A percentile compares a stretch with the other conserved stretches of the same genome.
These are phyloP conservation scores for Acleris cristana DNA, from an alignment of 2,888 invertebrate species.

Conservation along the genomic window DNA sequence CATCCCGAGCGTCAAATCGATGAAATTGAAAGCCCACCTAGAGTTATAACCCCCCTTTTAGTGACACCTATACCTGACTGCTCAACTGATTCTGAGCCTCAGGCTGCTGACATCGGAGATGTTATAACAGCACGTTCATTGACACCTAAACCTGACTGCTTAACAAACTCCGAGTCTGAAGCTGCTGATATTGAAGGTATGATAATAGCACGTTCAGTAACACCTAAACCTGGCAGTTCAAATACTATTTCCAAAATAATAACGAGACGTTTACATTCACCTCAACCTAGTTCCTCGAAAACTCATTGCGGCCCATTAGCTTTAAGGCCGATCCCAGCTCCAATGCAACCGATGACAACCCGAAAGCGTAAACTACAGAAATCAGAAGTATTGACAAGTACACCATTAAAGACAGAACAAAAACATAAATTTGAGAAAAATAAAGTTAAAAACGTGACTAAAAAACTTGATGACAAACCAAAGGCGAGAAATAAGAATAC, in stretches of 20 bases:
- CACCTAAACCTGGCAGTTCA: conserved; percentile 27
- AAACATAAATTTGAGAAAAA: conserved; percentile 40
- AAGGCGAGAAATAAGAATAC: too few species aligned
- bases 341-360: conserved; percentile 37
- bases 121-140: too few species aligned
- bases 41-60: too few species aligned
- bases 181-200: too few species aligned
- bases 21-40: too few species aligned
- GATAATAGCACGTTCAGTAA: neutral
- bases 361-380: conserved; percentile 41
- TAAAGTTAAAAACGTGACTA: conserved; percentile 42
- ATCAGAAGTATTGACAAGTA: conserved; percentile 42
- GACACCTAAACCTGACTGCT: too few species aligned
- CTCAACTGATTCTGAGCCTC: too few species aligned
- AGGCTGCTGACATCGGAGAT: too few species aligned
- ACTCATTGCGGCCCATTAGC: conserved; percentile 40
- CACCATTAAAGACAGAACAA: conserved; percentile 37
- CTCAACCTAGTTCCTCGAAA: conserved; percentile 37
- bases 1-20: too few species aligned
- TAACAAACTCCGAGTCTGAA: too few species aligned
- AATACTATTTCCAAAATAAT: conserved; percentile 32
- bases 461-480: too few species aligned
- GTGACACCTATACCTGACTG: too few species aligned
- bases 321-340: conserved; percentile 42
- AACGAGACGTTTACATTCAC: conserved; percentile 31